A percentile compares a stretch with the other conserved stretches of the same genome.
Evolutionary conservation across 2,888 invertebrate genomes (phyloP).

Genomic region (Sesia apiformis): DNA sequence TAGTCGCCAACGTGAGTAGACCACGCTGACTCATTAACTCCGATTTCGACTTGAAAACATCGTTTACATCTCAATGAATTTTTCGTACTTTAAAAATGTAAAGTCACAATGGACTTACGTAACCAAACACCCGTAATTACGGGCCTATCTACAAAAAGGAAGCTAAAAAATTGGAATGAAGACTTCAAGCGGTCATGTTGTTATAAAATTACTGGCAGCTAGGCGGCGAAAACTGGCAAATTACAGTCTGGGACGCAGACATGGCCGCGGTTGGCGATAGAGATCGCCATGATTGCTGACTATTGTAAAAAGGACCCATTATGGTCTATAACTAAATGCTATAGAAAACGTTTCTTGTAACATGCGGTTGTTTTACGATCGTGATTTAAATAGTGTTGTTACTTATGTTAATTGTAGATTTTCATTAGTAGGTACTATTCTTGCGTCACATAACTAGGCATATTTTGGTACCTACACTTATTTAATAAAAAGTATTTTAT

Average conservation of each 20-base stretch:
- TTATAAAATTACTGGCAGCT: constrained; percentile 61
- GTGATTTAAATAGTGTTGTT: too few species aligned
- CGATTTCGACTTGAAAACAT: background rate
- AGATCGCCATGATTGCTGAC: constrained; percentile 46
- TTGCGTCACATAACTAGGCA: too few species aligned
- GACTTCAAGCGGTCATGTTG: constrained; percentile 49
- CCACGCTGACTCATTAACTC: constrained; percentile 43
- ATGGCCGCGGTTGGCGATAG: constrained; percentile 46
- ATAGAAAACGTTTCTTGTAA: background rate
- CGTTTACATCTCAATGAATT: too few species aligned
- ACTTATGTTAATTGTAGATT: too few species aligned
- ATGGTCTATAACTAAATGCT: constrained; percentile 10
- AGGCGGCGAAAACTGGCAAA: constrained; percentile 66
- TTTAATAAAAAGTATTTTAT: too few species aligned
- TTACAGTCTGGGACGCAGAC: constrained; percentile 55
- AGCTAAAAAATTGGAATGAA: constrained; percentile 45
- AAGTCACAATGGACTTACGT: constrained; percentile 20
- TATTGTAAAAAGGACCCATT: constrained; percentile 44
- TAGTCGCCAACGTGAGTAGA: constrained; percentile 56
- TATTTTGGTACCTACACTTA: too few species aligned
- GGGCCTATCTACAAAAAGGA: constrained; percentile 20
- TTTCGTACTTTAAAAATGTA: background rate
- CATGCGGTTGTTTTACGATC: too few species aligned
- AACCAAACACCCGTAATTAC: constrained; percentile 37
- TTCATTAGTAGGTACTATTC: too few species aligned